Conservation (phyloP, 1,140 invertebrate species). For the Drosophila insularis region DNA sequence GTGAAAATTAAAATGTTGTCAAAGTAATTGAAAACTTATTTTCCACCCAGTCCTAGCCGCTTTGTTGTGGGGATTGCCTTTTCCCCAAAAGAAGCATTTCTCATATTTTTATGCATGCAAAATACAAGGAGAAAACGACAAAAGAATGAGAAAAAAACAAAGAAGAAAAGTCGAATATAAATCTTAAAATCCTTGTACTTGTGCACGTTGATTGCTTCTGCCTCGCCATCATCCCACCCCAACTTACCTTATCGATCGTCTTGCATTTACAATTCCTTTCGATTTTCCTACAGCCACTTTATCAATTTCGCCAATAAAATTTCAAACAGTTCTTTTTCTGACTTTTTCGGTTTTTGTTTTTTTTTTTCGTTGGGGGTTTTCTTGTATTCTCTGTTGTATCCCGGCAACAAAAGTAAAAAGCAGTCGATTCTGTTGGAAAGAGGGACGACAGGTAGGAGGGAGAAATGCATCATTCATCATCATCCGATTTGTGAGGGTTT, state of each 20-base stretch:
- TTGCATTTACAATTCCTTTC: conserved; percentile 46
- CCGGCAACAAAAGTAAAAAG: conserved; percentile 13
- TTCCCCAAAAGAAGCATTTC: neutral
- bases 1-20: neutral
- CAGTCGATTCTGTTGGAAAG: neutral
- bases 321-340: conserved; percentile 38
- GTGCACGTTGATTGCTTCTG: conserved; percentile 32
- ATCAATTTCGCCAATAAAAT: conserved; percentile 60
- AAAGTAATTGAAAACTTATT: conserved; percentile 1
- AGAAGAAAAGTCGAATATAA: conserved; percentile 24
- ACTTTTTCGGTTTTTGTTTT: neutral
- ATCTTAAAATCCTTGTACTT: conserved; percentile 42
- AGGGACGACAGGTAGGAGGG: neutral
- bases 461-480: conserved; percentile 45
- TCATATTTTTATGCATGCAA: conserved; percentile 43
- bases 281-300: conserved; percentile 47
- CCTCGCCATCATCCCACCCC: neutral
- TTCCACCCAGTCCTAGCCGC: neutral
- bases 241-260: conserved; percentile 28
- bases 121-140: conserved; percentile 15
- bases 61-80: neutral
- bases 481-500: conserved; percentile 16
- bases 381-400: conserved; percentile 24
- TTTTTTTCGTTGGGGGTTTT: conserved; percentile 19
- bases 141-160: neutral